phyloP scores from a whole-genome alignment of 2,797 vertebrate genomes.

The Varecia variegata region DNA sequence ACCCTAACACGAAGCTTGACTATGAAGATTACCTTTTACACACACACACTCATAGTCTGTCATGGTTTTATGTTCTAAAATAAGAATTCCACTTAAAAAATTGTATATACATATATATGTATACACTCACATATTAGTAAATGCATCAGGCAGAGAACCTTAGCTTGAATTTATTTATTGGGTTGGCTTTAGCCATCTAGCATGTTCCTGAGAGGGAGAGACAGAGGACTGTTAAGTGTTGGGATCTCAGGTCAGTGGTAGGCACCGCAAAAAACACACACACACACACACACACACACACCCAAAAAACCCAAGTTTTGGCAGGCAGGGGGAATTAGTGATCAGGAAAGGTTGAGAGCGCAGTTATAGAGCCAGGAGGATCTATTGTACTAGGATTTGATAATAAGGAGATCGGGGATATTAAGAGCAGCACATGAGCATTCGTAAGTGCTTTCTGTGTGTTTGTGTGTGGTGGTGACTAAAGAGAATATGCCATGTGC shows the following conservation, averaged over 20 bases:
- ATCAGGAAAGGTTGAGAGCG: background rate
- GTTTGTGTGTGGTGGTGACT: background rate
- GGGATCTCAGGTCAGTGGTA: too few relatives aligned
- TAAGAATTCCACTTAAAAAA: background rate
- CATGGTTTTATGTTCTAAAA: background rate
- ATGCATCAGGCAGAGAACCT: background rate
- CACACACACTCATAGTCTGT: background rate
- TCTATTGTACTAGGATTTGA: background rate
- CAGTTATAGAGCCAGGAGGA: background rate
- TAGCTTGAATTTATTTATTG: background rate
- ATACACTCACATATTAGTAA: background rate
- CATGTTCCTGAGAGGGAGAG: background rate
- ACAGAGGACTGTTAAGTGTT: background rate
- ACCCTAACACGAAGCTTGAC: background rate
- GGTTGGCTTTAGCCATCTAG: background rate
- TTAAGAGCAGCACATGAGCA: background rate
- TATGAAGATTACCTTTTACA: background rate
- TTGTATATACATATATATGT: background rate
- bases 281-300: too few relatives aligned
- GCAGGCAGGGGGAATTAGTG: background rate
- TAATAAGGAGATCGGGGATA: background rate
- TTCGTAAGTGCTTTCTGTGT: background rate
- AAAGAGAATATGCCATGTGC: background rate
- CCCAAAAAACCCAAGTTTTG: background rate
- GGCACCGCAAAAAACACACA: too few relatives aligned